Percentiles rank a stretch among this genome's conserved stretches.
These are phyloP conservation scores for Calosoma granatense DNA, from an alignment of 1,140 invertebrate genomes.

Conservation along the genomic window DNA sequence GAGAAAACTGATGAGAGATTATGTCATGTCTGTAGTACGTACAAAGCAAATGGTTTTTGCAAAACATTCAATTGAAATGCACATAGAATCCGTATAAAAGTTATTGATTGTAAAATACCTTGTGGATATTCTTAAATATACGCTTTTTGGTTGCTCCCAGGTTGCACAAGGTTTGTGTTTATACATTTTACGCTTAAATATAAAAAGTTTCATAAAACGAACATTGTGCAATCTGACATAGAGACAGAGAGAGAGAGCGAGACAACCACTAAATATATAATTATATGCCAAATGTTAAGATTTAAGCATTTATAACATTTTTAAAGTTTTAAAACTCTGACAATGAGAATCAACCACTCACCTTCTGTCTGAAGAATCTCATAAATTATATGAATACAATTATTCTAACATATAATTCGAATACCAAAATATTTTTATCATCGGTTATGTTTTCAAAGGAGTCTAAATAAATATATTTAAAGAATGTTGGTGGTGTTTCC, in stretches of 20 bases:
- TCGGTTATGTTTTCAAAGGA: neutral
- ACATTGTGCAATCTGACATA: neutral
- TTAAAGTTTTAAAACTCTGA: constrained; percentile 5
- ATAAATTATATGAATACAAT: neutral
- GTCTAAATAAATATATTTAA: constrained; percentile 3
- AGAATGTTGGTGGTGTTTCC: constrained; percentile 6
- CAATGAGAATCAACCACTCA: constrained; percentile 2
- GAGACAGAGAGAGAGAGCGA: too few species aligned
- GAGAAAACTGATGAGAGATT: too few species aligned
- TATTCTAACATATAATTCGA: neutral
- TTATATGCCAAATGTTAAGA: constrained; percentile 3
- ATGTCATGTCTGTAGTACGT: neutral
- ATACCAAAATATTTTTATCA: constrained; percentile 3
- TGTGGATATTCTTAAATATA: constrained; percentile 8
- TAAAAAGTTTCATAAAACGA: neutral
- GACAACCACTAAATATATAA: neutral
- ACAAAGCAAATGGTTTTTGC: neutral
- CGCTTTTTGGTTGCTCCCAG: neutral
- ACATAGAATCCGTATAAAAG: neutral
- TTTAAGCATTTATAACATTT: constrained; percentile 8
- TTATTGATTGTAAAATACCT: constrained; percentile 1
- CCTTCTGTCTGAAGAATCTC: neutral
- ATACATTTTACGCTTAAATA: neutral
- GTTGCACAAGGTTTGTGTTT: neutral
- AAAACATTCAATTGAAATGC: neutral